Percentiles rank a stretch among this genome's conserved stretches.
phyloP scores from a whole-genome alignment of 2,797 vertebrate genomes.

The Typhlichthys eigenmanni region DNA sequence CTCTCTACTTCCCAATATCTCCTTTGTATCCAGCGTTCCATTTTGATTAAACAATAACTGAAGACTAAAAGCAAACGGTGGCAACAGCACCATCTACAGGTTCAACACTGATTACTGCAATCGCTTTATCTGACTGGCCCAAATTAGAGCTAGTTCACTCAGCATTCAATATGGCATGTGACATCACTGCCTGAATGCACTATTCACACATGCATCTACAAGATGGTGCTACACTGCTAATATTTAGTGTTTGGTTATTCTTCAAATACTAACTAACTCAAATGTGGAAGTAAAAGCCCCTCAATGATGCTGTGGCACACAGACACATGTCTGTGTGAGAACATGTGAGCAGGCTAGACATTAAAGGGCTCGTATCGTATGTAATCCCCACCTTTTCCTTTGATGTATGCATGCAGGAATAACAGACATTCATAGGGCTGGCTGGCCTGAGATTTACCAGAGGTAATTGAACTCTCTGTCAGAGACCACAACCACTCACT shows the following conservation, averaged over 20 bases:
- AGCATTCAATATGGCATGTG: too few species aligned
- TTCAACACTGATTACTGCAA: too few species aligned
- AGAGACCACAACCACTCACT: conserved; percentile 74
- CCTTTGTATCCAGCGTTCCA: conserved; percentile 26
- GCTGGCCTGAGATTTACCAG: conserved; percentile 80
- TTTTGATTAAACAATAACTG: conserved; percentile 11
- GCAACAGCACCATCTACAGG: too few species aligned
- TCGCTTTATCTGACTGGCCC: too few species aligned
- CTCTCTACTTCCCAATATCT: conserved; percentile 37
- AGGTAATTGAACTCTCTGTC: conserved; percentile 81
- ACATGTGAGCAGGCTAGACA: conserved; percentile 64
- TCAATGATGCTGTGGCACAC: conserved; percentile 34
- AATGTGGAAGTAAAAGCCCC: conserved; percentile 21
- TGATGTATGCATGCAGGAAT: conserved; percentile 87
- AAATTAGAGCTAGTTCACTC: too few species aligned
- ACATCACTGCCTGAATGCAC: too few species aligned
- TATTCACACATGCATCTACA: too few species aligned
- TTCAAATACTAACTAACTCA: neutral
- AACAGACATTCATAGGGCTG: conserved; percentile 82
- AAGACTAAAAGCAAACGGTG: too few species aligned
- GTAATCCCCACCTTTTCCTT: conserved; percentile 85
- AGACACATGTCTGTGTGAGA: conserved; percentile 42
- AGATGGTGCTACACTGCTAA: too few species aligned
- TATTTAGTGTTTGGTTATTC: too few species aligned
- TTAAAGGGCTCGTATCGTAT: conserved; percentile 70